These are phyloP conservation scores for Leptobrachium ailaonicum DNA, from an alignment of 2,113 vertebrate species.

Conservation along the genomic window DNA sequence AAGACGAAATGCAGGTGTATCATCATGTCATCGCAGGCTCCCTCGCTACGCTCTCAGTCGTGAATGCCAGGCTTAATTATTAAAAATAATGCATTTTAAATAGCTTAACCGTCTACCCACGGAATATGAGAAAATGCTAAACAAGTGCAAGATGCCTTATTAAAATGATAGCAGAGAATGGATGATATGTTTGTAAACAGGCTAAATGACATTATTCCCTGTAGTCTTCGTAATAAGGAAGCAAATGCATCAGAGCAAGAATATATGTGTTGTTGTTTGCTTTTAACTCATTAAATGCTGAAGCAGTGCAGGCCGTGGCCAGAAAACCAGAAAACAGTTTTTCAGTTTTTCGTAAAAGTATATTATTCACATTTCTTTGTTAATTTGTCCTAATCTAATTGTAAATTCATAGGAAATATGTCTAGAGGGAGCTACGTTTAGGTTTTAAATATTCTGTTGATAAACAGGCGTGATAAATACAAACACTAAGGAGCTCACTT, in stretches of 20 bases:
- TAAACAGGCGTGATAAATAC: too few relatives aligned
- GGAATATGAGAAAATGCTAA: not conserved
- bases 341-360: too few relatives aligned
- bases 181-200: not conserved
- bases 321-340: too few relatives aligned
- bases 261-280: not conserved
- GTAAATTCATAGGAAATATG: too few relatives aligned
- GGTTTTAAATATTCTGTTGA: too few relatives aligned
- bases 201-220: not conserved
- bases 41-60: too few relatives aligned
- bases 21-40: too few relatives aligned
- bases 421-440: too few relatives aligned
- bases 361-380: too few relatives aligned
- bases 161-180: not conserved
- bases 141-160: not conserved
- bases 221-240: not conserved
- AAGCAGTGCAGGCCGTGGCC: not conserved
- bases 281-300: not conserved
- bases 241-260: not conserved
- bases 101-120: not conserved
- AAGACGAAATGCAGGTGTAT: too few relatives aligned
- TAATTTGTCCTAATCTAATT: too few relatives aligned
- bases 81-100: not conserved
- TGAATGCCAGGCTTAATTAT: not conserved
- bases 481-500: too few relatives aligned